phyloP scores from a whole-genome alignment of 1,140 invertebrate genomes.

The Heliconius nattereri region DNA sequence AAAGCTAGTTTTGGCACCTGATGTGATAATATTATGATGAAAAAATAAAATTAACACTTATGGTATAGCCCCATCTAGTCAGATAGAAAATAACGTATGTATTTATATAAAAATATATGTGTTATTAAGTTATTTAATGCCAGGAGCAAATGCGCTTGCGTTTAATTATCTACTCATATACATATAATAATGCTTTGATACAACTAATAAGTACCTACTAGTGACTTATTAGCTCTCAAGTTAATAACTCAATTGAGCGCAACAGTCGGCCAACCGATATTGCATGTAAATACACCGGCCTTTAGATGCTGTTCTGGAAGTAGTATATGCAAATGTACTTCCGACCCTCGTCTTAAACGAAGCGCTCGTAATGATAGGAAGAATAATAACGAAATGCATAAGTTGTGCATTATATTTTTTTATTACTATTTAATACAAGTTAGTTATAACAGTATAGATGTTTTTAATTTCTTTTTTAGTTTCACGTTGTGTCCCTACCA shows the following conservation, averaged over 20 bases:
- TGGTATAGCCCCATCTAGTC: neutral
- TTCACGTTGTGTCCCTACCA: no score
- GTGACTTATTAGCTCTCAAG: constrained; percentile 15
- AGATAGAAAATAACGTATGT: neutral
- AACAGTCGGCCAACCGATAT: constrained; percentile 48
- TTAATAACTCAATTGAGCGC: constrained; percentile 26
- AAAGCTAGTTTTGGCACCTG: no score
- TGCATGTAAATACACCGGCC: constrained; percentile 55
- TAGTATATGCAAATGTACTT: constrained; percentile 56
- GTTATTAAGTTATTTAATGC: neutral
- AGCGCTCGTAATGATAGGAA: neutral
- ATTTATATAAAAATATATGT: neutral
- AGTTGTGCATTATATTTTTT: neutral
- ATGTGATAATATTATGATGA: no score
- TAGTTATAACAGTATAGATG: no score
- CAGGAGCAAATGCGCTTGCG: neutral
- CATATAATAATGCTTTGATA: constrained; percentile 6
- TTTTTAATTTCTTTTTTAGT: no score
- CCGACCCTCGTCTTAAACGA: constrained; percentile 47
- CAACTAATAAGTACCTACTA: neutral
- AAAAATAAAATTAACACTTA: no score
- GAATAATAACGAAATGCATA: neutral
- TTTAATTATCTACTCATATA: constrained; percentile 13
- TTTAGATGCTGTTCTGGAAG: constrained; percentile 49
- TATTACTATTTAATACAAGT: no score